phyloP scores from a whole-genome alignment of 2,888 invertebrate species.

The Folsomia candida region DNA sequence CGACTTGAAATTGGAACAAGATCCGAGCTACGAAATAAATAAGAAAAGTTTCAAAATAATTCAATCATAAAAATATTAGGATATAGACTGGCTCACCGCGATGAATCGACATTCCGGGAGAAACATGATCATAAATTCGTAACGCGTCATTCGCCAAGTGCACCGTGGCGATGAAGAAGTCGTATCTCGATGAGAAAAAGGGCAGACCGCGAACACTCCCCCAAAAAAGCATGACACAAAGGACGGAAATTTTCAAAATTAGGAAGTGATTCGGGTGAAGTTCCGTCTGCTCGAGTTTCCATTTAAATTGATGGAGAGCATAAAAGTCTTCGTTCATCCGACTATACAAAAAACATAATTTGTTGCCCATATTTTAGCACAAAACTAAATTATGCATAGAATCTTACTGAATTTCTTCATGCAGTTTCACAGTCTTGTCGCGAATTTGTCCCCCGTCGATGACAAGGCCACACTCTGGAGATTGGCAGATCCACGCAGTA shows the following conservation, averaged over 20 bases:
- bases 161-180: conserved; percentile 8
- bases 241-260: conserved; percentile 24
- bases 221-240: conserved; percentile 25
- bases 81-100: conserved; percentile 15
- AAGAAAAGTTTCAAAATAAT: background rate
- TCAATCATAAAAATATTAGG: background rate
- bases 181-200: conserved; percentile 19
- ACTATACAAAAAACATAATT: too few relatives aligned
- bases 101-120: conserved; percentile 28
- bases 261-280: conserved; percentile 31
- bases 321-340: conserved; percentile 15
- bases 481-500: conserved; percentile 22
- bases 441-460: conserved; percentile 4
- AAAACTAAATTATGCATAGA: too few relatives aligned
- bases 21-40: conserved; percentile 9
- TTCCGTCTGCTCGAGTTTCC: conserved; percentile 3
- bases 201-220: conserved; percentile 21
- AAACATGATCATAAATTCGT: conserved; percentile 19
- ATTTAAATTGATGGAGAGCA: conserved; percentile 15
- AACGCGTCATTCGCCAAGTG: background rate
- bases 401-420: conserved; percentile 19
- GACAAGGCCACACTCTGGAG: conserved; percentile 10
- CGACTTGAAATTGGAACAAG: conserved; percentile 10
- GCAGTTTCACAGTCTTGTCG: conserved; percentile 13
- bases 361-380: too few relatives aligned